phyloP scores from a whole-genome alignment of 2,888 invertebrate genomes.

The Calephelis perditalis region DNA sequence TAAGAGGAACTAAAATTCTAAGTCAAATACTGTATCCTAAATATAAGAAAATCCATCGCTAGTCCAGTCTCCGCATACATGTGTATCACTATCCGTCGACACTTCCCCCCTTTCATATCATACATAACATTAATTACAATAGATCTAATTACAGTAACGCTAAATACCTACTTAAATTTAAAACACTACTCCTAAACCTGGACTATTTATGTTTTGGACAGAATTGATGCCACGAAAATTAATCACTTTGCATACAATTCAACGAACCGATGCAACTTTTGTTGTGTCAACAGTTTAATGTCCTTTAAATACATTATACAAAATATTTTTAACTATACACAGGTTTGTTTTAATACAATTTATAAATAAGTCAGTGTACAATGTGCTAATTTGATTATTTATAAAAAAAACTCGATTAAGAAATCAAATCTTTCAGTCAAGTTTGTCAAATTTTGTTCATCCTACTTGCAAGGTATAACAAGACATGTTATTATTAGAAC shows the following conservation, averaged over 20 bases:
- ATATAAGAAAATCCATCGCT: slow-evolving; percentile 38
- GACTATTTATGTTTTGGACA: slow-evolving; percentile 55
- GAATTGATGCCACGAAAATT: slow-evolving; percentile 57
- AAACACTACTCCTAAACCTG: slow-evolving; percentile 33
- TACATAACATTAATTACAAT: slow-evolving; percentile 12
- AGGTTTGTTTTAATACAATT: too few species aligned
- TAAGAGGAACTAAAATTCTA: slow-evolving; percentile 52
- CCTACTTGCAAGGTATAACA: too few species aligned
- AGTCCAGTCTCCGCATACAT: slow-evolving; percentile 23
- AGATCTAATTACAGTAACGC: slow-evolving; percentile 12
- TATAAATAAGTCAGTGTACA: too few species aligned
- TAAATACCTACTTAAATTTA: slow-evolving; percentile 15
- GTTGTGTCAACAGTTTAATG: neutral
- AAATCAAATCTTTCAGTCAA: too few species aligned
- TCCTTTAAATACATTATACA: too few species aligned
- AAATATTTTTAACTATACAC: too few species aligned
- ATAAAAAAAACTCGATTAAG: too few species aligned
- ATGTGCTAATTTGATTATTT: too few species aligned
- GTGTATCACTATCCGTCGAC: neutral
- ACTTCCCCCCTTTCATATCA: neutral
- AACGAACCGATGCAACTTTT: slow-evolving; percentile 18
- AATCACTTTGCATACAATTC: slow-evolving; percentile 43
- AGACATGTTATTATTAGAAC: too few species aligned
- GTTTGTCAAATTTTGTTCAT: too few species aligned
- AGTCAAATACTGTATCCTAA: slow-evolving; percentile 56